Evolutionary conservation across 1,140 invertebrate species (phyloP).

Genomic region (Euglossa dilemma): DNA sequence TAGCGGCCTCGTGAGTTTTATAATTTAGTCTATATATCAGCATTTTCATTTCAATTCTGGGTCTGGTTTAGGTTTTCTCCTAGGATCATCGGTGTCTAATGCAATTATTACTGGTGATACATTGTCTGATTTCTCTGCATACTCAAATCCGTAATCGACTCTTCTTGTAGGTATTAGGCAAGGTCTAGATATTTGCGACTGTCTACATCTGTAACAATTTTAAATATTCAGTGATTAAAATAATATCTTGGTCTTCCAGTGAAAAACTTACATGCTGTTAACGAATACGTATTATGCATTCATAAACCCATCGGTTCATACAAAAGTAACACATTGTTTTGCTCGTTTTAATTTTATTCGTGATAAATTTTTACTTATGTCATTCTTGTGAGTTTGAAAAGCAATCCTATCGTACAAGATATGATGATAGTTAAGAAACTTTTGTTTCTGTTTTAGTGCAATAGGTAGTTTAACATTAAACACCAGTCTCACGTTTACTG

Average conservation of each 20-base stretch:
- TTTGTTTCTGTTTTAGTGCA: too few relatives aligned
- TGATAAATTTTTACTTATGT: neutral
- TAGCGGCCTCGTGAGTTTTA: constrained; percentile 46
- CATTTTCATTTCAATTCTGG: constrained; percentile 58
- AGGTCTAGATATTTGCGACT: constrained; percentile 41
- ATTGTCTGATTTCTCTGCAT: constrained; percentile 43
- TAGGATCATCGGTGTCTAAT: constrained; percentile 63
- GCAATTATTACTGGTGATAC: constrained; percentile 58
- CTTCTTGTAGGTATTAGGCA: constrained; percentile 34
- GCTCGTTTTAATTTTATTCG: neutral
- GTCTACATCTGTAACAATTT: constrained; percentile 55
- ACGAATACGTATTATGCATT: neutral
- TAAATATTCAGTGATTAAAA: neutral
- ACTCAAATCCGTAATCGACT: constrained; percentile 46
- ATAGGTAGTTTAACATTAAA: neutral
- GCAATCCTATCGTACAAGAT: neutral
- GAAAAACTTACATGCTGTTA: neutral
- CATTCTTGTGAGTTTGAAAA: neutral
- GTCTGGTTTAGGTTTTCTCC: constrained; percentile 67
- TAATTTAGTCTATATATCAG: constrained; percentile 22
- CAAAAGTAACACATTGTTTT: neutral
- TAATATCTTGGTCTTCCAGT: too few relatives aligned
- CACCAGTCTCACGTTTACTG: neutral
- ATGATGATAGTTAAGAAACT: neutral
- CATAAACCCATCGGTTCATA: neutral